A percentile compares a stretch with the other conserved stretches of the same genome.
These are phyloP conservation scores for Drosophila rubida DNA, from an alignment of 2,888 invertebrate genomes.

Conservation along the genomic window DNA sequence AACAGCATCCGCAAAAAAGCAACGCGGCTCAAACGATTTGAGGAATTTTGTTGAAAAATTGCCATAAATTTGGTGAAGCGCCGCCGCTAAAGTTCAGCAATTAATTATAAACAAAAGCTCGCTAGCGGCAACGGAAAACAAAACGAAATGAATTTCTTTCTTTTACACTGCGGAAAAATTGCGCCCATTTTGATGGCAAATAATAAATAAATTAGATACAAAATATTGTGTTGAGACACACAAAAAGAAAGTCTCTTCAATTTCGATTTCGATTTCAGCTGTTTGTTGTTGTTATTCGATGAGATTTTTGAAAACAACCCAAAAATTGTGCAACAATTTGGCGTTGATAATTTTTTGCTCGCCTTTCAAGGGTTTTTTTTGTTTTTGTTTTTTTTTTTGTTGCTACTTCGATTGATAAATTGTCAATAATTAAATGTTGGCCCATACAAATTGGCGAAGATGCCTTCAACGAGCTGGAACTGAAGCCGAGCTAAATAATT, in stretches of 20 bases:
- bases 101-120: constrained; percentile 61
- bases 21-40: background rate
- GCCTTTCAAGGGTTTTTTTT: constrained; percentile 21
- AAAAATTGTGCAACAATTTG: constrained; percentile 59
- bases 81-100: constrained; percentile 54
- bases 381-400: too few relatives aligned
- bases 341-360: constrained; percentile 21
- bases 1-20: constrained; percentile 4
- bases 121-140: background rate
- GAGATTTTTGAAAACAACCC: constrained; percentile 23
- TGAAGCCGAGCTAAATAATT: constrained; percentile 10
- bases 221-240: constrained; percentile 5
- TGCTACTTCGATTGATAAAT: constrained; percentile 44
- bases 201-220: constrained; percentile 26
- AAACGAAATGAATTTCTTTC: constrained; percentile 15
- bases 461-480: constrained; percentile 8
- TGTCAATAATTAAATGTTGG: constrained; percentile 61
- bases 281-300: constrained; percentile 15
- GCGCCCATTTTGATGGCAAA: constrained; percentile 15
- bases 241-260: constrained; percentile 55
- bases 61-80: constrained; percentile 44
- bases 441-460: constrained; percentile 44
- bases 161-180: constrained; percentile 27
- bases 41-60: constrained; percentile 39
- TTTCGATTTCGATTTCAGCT: constrained; percentile 11